These are phyloP conservation scores for Elephas maximus DNA, from an alignment of 2,113 vertebrate species.

Conservation along the genomic window DNA sequence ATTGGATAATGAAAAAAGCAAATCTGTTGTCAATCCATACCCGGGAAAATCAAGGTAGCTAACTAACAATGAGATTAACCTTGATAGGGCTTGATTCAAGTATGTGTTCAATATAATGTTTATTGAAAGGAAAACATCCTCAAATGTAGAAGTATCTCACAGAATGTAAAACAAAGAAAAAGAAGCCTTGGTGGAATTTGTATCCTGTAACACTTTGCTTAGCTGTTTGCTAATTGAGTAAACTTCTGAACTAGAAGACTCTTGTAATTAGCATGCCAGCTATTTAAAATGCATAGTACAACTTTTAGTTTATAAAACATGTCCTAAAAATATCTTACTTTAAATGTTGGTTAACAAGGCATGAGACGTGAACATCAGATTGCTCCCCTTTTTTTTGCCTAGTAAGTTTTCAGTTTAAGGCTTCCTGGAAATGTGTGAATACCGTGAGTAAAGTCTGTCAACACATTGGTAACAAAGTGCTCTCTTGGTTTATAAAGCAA, in stretches of 20 bases:
- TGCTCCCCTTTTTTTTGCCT: background rate
- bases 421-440: background rate
- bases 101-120: conserved; percentile 3
- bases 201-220: background rate
- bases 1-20: background rate
- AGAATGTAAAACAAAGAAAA: conserved; percentile 34
- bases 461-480: background rate
- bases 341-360: background rate
- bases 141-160: conserved; percentile 27
- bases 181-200: background rate
- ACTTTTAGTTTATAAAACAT: conserved; percentile 30
- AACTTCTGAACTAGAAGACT: background rate
- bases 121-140: conserved; percentile 13
- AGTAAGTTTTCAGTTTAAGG: background rate
- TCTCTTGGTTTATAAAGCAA: background rate
- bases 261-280: conserved; percentile 25
- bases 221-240: background rate
- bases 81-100: conserved; percentile 33
- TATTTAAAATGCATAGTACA: conserved; percentile 42
- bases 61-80: background rate
- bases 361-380: background rate
- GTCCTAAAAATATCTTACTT: conserved; percentile 29
- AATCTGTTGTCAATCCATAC: background rate
- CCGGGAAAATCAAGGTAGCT: background rate
- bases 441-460: background rate